phyloP scores from a whole-genome alignment of 2,888 invertebrate species.

The Gortyna flavago region DNA sequence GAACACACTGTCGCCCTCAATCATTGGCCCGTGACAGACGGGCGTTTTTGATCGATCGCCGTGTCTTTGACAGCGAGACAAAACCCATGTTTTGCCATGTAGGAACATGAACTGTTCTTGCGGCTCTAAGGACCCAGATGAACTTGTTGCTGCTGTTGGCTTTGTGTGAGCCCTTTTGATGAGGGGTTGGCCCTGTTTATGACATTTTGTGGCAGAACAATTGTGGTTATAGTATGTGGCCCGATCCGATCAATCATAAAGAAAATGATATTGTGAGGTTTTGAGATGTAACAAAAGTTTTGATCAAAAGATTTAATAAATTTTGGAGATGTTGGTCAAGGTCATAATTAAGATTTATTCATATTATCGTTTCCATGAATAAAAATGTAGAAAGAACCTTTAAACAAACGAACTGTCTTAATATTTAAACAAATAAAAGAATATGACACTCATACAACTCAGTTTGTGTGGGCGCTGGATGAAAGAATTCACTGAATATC shows the following conservation, averaged over 20 bases:
- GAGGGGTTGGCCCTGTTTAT: conserved; percentile 58
- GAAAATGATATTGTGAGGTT: background rate
- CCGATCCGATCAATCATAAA: conserved; percentile 56
- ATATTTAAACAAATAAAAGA: conserved; percentile 44
- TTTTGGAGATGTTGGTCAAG: conserved; percentile 8
- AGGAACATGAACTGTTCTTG: conserved; percentile 51
- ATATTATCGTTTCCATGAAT: conserved; percentile 14
- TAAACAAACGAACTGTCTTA: conserved; percentile 32
- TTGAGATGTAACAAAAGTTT: background rate
- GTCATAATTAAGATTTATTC: conserved; percentile 19
- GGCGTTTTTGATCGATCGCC: conserved; percentile 78
- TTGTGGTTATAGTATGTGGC: conserved; percentile 20
- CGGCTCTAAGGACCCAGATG: conserved; percentile 45
- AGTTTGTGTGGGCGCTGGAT: conserved; percentile 49
- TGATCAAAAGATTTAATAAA: background rate
- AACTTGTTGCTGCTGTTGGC: conserved; percentile 50
- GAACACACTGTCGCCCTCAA: conserved; percentile 69
- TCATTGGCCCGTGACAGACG: conserved; percentile 71
- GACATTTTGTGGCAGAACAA: conserved; percentile 54
- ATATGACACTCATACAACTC: conserved; percentile 24
- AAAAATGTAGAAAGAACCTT: conserved; percentile 22
- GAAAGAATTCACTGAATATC: conserved; percentile 59
- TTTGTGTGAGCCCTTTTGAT: conserved; percentile 58
- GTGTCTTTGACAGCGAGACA: conserved; percentile 63
- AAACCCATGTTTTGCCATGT: conserved; percentile 62